A percentile compares a stretch with the other conserved stretches of the same genome.
phyloP scores from a whole-genome alignment of 2,113 vertebrate genomes.

The Callipepla californica region DNA sequence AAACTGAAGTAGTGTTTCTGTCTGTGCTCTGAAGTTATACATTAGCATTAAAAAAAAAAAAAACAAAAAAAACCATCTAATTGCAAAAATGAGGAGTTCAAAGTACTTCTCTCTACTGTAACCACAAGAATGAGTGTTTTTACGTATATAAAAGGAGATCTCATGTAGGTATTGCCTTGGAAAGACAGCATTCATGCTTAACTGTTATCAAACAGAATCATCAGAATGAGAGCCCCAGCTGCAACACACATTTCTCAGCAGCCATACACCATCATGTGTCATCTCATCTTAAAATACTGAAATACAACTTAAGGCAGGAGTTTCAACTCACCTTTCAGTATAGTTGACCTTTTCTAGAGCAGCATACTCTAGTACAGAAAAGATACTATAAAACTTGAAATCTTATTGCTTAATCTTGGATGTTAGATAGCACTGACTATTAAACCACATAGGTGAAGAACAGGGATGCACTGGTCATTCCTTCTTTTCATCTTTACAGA shows the following conservation, averaged over 20 bases:
- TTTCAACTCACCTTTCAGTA: rapidly evolving
- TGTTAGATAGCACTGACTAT: not conserved
- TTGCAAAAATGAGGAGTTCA: not conserved
- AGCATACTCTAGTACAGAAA: not conserved
- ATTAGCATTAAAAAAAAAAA: not conserved
- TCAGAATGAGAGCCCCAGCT: not conserved
- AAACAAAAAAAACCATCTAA: not conserved
- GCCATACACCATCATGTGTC: not conserved
- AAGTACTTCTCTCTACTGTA: not conserved
- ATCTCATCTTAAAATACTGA: not conserved
- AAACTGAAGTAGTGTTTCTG: not conserved
- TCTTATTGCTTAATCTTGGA: not conserved
- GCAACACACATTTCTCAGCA: not conserved
- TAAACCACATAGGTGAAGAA: not conserved
- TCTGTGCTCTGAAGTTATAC: not conserved
- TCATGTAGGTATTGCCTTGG: not conserved
- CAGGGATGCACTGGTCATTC: not conserved
- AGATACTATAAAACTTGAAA: not conserved
- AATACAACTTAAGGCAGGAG: not conserved
- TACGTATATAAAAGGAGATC: not conserved
- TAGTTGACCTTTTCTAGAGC: not conserved
- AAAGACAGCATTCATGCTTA: not conserved
- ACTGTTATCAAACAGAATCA: slow-evolving; percentile 18
- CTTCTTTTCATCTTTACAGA: not conserved
- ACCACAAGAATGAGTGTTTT: not conserved